Conservation (phyloP, 2,797 vertebrate species). For the Esox lucius region DNA sequence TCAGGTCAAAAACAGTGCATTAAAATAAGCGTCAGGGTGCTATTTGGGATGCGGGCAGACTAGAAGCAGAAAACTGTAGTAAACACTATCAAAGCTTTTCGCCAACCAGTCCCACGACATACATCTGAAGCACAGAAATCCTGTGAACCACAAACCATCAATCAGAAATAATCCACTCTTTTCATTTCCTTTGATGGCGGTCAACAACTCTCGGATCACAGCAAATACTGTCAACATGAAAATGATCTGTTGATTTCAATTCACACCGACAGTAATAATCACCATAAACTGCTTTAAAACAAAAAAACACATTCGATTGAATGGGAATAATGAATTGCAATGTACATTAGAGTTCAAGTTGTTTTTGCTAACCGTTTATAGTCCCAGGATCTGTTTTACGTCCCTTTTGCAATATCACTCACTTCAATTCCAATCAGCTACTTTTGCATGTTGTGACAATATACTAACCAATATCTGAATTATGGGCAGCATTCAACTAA, state of each 20-base stretch:
- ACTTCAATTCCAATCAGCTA: background rate
- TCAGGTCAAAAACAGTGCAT: background rate
- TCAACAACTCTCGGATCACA: conserved; percentile 43
- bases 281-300: too few relatives aligned
- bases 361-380: too few relatives aligned
- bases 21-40: background rate
- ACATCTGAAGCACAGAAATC: conserved; percentile 57
- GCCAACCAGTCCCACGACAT: conserved; percentile 32
- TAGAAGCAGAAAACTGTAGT: conserved; percentile 29
- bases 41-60: background rate
- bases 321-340: too few relatives aligned
- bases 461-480: conserved; percentile 37
- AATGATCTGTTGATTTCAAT: conserved; percentile 27
- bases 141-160: conserved; percentile 62
- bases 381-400: too few relatives aligned
- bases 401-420: background rate
- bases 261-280: conserved; percentile 10
- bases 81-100: conserved; percentile 64
- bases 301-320: too few relatives aligned
- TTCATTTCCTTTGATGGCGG: conserved; percentile 57
- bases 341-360: too few relatives aligned
- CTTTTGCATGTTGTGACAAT: conserved; percentile 30
- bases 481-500: conserved; percentile 2
- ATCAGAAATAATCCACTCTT: conserved; percentile 62
- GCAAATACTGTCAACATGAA: conserved; percentile 22